A percentile compares a stretch with the other conserved stretches of the same genome.
Conservation (phyloP, 2,113 vertebrate genomes). For the Brachyhypopomus gauderio region DNA sequence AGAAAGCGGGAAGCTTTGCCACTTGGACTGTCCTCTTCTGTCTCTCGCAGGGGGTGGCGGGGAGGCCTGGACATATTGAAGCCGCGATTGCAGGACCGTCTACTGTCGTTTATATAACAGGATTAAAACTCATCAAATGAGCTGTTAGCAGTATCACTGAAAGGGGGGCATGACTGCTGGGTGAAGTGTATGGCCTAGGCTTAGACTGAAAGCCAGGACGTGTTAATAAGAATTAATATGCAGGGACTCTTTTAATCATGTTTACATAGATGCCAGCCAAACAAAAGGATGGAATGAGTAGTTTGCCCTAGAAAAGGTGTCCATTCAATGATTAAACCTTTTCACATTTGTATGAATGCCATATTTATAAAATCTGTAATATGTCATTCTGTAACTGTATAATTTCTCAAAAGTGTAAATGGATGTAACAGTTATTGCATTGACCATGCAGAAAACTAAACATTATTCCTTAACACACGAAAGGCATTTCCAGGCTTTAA, state of each 20-base stretch:
- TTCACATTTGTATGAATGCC: not conserved
- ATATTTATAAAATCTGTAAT: not conserved
- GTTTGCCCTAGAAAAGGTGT: not conserved
- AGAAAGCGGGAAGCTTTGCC: conserved; percentile 55
- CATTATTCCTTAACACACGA: too few relatives aligned
- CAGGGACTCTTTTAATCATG: too few relatives aligned
- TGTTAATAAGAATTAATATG: not conserved
- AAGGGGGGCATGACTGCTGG: conserved; percentile 21
- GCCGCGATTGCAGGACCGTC: conserved; percentile 32
- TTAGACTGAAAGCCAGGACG: not conserved
- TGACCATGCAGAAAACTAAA: too few relatives aligned
- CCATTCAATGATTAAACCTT: not conserved
- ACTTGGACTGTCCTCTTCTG: conserved; percentile 44
- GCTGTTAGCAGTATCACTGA: not conserved
- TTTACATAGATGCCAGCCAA: not conserved
- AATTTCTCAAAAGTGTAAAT: not conserved
- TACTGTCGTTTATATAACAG: conserved; percentile 45
- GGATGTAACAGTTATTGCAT: too few relatives aligned
- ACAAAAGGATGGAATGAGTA: not conserved
- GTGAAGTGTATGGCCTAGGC: not conserved
- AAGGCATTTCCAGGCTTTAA: too few relatives aligned
- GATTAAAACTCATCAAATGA: conserved; percentile 46
- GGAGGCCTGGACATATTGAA: conserved; percentile 32
- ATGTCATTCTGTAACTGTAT: too few relatives aligned
- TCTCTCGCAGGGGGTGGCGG: conserved; percentile 41